Evolutionary conservation across 2,113 vertebrate genomes (phyloP).

Genomic region (Microcebus lehilahytsara): DNA sequence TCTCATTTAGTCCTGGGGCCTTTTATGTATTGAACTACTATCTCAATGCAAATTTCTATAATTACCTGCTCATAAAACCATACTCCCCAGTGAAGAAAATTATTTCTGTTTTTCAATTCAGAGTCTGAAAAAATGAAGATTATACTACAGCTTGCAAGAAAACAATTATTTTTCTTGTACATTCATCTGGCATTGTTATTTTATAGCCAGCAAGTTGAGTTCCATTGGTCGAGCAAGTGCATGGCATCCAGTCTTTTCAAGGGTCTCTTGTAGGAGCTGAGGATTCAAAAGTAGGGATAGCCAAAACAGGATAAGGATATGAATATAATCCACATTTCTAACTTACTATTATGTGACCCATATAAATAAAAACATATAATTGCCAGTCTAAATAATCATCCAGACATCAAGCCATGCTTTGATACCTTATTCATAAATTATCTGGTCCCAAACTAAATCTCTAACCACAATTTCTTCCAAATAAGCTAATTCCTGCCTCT

Average conservation of each 20-base stretch:
- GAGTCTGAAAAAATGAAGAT: neutral
- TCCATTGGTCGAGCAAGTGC: neutral
- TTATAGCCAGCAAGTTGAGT: neutral
- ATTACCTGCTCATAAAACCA: neutral
- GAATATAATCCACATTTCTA: neutral
- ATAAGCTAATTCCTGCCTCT: neutral
- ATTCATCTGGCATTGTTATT: neutral
- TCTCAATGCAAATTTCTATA: neutral
- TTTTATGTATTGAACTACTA: neutral
- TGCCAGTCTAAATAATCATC: neutral
- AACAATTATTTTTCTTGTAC: neutral
- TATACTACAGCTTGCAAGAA: neutral
- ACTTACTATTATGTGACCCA: neutral
- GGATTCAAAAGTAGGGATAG: neutral
- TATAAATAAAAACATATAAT: neutral
- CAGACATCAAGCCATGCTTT: neutral
- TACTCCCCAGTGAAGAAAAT: neutral
- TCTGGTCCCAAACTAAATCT: neutral
- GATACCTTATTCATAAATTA: neutral
- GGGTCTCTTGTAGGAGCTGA: neutral
- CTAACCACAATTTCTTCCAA: neutral
- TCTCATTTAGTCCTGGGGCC: neutral
- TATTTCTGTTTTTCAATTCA: neutral
- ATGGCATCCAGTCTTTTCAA: neutral
- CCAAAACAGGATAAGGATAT: neutral